A percentile compares a stretch with the other conserved stretches of the same genome.
Evolutionary conservation across 2,797 vertebrate genomes (phyloP).

Genomic region (Meriones psammophilus): DNA sequence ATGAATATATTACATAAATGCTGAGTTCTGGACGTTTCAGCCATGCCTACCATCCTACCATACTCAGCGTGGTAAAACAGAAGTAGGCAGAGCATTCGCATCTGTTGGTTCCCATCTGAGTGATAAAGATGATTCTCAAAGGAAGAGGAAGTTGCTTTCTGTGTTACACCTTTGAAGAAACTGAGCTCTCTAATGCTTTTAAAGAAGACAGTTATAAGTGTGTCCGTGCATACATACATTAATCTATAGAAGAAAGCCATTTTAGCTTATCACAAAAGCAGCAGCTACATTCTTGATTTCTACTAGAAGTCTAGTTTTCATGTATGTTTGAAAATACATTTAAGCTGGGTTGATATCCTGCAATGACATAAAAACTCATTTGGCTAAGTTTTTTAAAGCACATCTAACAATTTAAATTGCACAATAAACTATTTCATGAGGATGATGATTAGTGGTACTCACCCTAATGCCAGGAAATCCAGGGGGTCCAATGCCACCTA

Average conservation of each 20-base stretch:
- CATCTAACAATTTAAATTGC: constrained; percentile 20
- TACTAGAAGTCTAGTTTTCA: not conserved
- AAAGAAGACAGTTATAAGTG: not conserved
- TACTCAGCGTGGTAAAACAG: not conserved
- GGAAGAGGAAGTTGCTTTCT: constrained; percentile 35
- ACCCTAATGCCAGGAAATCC: constrained; percentile 98
- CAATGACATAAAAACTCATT: constrained; percentile 15
- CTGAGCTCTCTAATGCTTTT: not conserved
- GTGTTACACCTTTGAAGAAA: not conserved
- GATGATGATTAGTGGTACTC: constrained; percentile 86
- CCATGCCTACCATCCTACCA: not conserved
- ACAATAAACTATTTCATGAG: constrained; percentile 56
- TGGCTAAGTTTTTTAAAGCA: constrained; percentile 42
- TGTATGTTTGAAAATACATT: constrained; percentile 2
- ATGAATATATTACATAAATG: not conserved
- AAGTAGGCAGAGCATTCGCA: not conserved
- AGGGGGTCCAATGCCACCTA: constrained; percentile 93
- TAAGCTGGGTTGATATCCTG: not conserved
- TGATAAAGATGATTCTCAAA: not conserved
- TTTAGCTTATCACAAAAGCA: constrained; percentile 33
- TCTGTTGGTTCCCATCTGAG: not conserved
- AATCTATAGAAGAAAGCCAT: not conserved
- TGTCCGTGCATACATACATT: not conserved
- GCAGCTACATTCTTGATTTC: not conserved
- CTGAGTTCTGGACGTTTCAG: not conserved